These are phyloP conservation scores for Psittacara wagleri DNA, from an alignment of 2,113 vertebrate genomes.

Conservation along the genomic window DNA sequence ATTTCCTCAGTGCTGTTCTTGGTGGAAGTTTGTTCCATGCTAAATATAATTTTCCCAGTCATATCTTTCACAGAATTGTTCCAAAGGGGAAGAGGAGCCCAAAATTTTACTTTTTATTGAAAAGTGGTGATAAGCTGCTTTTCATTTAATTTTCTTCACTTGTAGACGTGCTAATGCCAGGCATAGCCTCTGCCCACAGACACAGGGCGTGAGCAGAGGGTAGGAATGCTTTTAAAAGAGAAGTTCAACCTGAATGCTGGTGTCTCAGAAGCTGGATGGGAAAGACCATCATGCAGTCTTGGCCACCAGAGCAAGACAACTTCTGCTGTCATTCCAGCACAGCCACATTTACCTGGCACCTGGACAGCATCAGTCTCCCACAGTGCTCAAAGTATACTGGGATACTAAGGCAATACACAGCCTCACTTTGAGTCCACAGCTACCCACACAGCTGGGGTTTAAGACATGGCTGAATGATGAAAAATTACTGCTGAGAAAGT, in stretches of 20 bases:
- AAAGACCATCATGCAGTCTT: not conserved
- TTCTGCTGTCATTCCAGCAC: not conserved
- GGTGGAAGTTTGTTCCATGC: not conserved
- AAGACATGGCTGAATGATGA: not conserved
- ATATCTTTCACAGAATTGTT: not conserved
- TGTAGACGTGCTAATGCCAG: not conserved
- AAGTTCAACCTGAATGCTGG: not conserved
- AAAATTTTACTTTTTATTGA: not conserved
- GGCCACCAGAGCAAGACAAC: not conserved
- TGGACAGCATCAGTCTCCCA: not conserved
- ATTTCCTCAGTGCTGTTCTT: conserved; percentile 7
- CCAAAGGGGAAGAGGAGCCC: not conserved
- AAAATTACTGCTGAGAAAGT: not conserved
- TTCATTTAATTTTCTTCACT: not conserved
- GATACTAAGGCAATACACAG: not conserved
- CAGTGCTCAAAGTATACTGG: not conserved
- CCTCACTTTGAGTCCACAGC: not conserved
- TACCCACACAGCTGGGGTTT: not conserved
- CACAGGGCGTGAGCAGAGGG: not conserved
- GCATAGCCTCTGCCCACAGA: not conserved
- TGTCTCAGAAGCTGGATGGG: not conserved
- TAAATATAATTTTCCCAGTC: conserved; percentile 29
- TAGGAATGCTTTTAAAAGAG: not conserved
- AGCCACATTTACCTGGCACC: not conserved
- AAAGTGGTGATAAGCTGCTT: not conserved